These are phyloP conservation scores for Micrastur ruficollis DNA, from an alignment of 2,797 vertebrate genomes.

Conservation along the genomic window DNA sequence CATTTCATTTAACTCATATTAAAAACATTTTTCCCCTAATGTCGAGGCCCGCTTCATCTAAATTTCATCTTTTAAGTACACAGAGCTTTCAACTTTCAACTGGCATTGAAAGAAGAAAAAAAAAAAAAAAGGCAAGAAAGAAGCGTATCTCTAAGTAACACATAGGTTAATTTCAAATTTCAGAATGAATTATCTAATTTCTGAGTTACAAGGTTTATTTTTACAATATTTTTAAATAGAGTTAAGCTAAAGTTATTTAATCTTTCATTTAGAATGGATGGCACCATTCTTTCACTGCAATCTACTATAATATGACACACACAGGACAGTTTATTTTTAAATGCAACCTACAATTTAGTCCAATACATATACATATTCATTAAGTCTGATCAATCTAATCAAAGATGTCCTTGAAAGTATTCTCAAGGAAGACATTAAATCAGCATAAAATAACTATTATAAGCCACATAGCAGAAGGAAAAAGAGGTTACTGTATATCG, in stretches of 20 bases:
- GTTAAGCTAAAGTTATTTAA: not conserved
- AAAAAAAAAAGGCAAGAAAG: not conserved
- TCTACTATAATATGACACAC: not conserved
- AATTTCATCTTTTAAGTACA: not conserved
- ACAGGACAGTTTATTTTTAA: conserved; percentile 65
- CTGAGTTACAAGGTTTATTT: not conserved
- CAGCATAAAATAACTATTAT: conserved; percentile 62
- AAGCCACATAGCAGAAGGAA: not conserved
- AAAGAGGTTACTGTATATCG: not conserved
- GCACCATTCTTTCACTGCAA: not conserved
- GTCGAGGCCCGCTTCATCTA: not conserved
- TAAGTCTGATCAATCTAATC: conserved; percentile 71
- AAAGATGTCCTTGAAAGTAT: conserved; percentile 67
- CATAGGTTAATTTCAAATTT: not conserved
- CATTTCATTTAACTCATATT: not conserved
- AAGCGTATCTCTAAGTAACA: not conserved
- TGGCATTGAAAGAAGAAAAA: not conserved
- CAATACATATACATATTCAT: conserved; percentile 74
- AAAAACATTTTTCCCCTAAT: not conserved
- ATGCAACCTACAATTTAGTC: conserved; percentile 57
- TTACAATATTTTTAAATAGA: not conserved
- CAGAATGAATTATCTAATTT: not conserved
- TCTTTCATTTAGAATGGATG: not conserved
- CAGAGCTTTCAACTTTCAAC: not conserved
- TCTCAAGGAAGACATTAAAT: conserved; percentile 63